Conservation (phyloP, 2,797 vertebrate species). For the Pampus argenteus region DNA sequence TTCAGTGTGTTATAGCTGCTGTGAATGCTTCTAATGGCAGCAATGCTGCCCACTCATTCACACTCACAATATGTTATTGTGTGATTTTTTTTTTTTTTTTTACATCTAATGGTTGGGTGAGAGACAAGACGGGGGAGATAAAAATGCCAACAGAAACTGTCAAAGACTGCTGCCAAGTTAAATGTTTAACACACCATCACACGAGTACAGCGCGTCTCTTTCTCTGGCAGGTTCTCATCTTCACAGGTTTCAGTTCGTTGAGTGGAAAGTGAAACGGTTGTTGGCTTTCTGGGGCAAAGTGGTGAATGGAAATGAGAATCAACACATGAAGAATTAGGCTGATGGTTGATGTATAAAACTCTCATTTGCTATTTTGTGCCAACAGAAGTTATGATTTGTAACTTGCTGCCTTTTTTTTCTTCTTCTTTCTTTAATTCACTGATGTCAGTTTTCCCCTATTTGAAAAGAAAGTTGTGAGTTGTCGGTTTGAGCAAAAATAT, state of each 20-base stretch:
- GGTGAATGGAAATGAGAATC: neutral
- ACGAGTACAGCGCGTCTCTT: neutral
- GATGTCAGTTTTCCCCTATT: no score
- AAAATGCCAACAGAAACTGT: conserved; percentile 24
- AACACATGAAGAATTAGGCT: neutral
- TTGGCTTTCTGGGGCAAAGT: neutral
- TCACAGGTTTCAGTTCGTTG: conserved; percentile 11
- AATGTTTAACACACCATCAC: conserved; percentile 17
- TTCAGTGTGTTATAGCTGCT: neutral
- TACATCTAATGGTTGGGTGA: conserved; percentile 1
- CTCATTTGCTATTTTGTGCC: neutral
- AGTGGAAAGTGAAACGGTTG: neutral
- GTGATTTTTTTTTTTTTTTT: no score
- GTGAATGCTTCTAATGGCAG: conserved; percentile 20
- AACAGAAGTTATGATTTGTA: no score
- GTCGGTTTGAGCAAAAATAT: no score
- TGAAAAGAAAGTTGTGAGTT: no score
- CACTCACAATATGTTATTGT: conserved; percentile 56
- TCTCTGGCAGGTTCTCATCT: conserved; percentile 14
- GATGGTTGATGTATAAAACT: neutral
- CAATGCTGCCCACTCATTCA: conserved; percentile 45
- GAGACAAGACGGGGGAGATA: conserved; percentile 2
- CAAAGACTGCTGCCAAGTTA: conserved; percentile 19
- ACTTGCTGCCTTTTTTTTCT: no score
- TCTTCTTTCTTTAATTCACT: no score